Evolutionary conservation across 2,113 vertebrate species (phyloP).

Genomic region (Erythrocercus mccallii): DNA sequence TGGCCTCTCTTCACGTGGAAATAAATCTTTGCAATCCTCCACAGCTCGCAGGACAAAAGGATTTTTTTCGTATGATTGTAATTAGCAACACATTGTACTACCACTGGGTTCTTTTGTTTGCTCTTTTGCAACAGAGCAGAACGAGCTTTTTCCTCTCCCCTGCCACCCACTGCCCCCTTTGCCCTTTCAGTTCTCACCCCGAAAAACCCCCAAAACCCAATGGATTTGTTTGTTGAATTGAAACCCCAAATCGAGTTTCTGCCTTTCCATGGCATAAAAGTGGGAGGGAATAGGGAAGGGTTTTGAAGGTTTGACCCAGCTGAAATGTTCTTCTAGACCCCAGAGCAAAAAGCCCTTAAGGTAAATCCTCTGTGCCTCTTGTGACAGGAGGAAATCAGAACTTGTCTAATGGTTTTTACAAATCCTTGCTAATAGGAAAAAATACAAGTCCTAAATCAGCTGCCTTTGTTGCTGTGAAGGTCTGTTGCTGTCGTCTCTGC

Average conservation of each 20-base stretch:
- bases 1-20: slow-evolving; percentile 26
- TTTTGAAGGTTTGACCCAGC: neutral
- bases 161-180: slow-evolving; percentile 11
- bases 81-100: slow-evolving; percentile 64
- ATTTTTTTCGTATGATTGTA: slow-evolving; percentile 33
- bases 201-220: neutral
- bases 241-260: neutral
- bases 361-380: neutral
- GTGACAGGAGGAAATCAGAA: neutral
- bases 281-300: neutral
- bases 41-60: slow-evolving; percentile 52
- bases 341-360: neutral
- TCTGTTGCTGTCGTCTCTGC: neutral
- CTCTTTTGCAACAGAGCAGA: slow-evolving; percentile 28
- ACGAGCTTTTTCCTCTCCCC: neutral
- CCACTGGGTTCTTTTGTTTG: slow-evolving; percentile 49
- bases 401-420: neutral
- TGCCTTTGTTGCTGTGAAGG: neutral
- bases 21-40: slow-evolving; percentile 53
- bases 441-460: neutral
- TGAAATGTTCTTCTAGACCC: neutral
- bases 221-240: neutral
- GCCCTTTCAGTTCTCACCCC: neutral
- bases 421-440: neutral
- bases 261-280: neutral